phyloP scores from a whole-genome alignment of 2,113 vertebrate genomes.

The Gallinago undulata region DNA sequence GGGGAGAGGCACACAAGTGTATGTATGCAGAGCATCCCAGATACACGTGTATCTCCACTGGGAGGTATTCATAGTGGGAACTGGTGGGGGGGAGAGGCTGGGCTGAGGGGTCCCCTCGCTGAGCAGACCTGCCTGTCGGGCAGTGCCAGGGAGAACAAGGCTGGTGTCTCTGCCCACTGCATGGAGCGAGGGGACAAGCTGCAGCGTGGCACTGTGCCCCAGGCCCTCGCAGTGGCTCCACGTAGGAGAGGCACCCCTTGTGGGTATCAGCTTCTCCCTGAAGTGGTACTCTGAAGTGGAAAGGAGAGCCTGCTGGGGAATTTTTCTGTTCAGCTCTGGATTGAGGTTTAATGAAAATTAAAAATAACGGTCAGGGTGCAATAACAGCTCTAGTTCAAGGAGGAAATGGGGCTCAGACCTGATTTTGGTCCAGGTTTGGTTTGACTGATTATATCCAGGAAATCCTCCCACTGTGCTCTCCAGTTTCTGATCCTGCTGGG shows the following conservation, averaged over 20 bases:
- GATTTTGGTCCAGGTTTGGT: slow-evolving; percentile 13
- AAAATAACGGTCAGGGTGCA: not conserved
- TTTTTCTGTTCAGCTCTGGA: not conserved
- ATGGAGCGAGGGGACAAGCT: not conserved
- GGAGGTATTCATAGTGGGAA: not conserved
- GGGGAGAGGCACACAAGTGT: not conserved
- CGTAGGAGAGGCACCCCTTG: fast-evolving
- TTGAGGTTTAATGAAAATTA: not conserved
- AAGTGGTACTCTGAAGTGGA: not conserved
- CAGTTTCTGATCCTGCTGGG: slow-evolving; percentile 11
- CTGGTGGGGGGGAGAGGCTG: not conserved
- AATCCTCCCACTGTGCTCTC: not conserved
- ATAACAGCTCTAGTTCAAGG: not conserved
- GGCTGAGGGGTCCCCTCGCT: not conserved
- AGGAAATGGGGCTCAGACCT: not conserved
- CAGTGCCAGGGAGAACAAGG: not conserved
- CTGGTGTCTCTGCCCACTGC: not conserved
- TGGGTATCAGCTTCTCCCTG: not conserved
- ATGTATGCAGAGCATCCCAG: not conserved
- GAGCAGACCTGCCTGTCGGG: not conserved
- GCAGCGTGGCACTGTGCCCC: not conserved
- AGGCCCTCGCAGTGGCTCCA: not conserved
- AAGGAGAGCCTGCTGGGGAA: not conserved
- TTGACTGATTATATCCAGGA: slow-evolving; percentile 16
- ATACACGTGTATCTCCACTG: fast-evolving